Evolutionary conservation across 2,888 invertebrate genomes (phyloP).

Genomic region (Machimus rusticus): DNA sequence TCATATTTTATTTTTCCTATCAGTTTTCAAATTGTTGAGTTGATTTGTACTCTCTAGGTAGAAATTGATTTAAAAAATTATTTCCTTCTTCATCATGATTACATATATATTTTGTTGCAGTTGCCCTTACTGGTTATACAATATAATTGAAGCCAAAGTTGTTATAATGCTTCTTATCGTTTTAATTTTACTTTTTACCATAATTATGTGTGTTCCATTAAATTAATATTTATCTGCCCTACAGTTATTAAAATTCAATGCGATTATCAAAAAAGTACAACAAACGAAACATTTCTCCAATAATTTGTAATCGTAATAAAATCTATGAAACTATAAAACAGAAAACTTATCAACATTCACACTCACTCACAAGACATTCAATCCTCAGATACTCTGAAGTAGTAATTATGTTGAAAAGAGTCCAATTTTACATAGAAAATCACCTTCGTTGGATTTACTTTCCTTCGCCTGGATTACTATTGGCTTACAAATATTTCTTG

Average conservation of each 20-base stretch:
- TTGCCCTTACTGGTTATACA: conserved; percentile 25
- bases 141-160: conserved; percentile 26
- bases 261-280: conserved; percentile 34
- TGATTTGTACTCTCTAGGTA: conserved; percentile 48
- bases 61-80: conserved; percentile 48
- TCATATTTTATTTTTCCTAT: conserved; percentile 42
- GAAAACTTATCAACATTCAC: conserved; percentile 8
- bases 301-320: conserved; percentile 24
- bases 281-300: conserved; percentile 19
- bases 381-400: not conserved
- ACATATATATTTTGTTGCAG: conserved; percentile 23
- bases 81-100: conserved; percentile 32
- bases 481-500: conserved; percentile 5
- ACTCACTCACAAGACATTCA: not conserved
- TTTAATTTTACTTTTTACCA: conserved; percentile 14
- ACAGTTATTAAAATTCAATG: conserved; percentile 31
- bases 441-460: conserved; percentile 2
- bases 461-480: not conserved
- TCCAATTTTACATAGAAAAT: not conserved
- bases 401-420: not conserved
- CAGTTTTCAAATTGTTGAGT: conserved; percentile 43
- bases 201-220: conserved; percentile 13
- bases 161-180: conserved; percentile 14
- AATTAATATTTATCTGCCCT: conserved; percentile 29
- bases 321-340: conserved; percentile 19